These are phyloP conservation scores for Mantis religiosa DNA, from an alignment of 2,888 invertebrate genomes.

Conservation along the genomic window DNA sequence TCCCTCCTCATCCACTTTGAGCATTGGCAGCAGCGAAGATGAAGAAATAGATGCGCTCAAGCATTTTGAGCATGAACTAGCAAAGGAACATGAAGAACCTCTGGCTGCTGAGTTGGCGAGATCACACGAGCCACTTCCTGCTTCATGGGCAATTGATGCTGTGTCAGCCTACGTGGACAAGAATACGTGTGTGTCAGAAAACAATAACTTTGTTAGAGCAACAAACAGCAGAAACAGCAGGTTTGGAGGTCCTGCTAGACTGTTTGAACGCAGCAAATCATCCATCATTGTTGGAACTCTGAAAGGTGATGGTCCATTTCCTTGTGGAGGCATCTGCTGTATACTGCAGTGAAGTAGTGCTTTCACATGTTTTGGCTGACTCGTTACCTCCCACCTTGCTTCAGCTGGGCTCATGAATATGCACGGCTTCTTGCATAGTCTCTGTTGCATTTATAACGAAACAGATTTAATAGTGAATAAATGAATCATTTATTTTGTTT, in stretches of 20 bases:
- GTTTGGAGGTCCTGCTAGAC: neutral
- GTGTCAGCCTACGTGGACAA: neutral
- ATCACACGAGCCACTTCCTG: conserved; percentile 15
- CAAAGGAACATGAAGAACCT: neutral
- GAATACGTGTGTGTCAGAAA: neutral
- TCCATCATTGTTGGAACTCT: conserved; percentile 20
- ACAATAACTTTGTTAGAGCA: neutral
- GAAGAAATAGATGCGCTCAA: conserved; percentile 20
- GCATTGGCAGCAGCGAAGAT: neutral
- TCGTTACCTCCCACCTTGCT: too few species aligned
- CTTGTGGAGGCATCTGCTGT: conserved; percentile 30
- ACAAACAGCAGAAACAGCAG: neutral
- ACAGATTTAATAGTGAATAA: too few species aligned
- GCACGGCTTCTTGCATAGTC: too few species aligned
- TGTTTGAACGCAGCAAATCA: neutral
- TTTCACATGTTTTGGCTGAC: neutral
- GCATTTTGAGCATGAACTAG: conserved; percentile 19
- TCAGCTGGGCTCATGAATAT: too few species aligned
- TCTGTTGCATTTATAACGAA: too few species aligned
- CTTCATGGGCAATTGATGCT: conserved; percentile 5
- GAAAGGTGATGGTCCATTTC: conserved; percentile 27
- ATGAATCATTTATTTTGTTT: too few species aligned
- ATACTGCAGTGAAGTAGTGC: conserved; percentile 26
- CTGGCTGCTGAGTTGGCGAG: conserved; percentile 17
- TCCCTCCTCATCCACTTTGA: neutral